Percentiles rank a stretch among this genome's conserved stretches.
These are phyloP conservation scores for Anolis apletophallus DNA, from an alignment of 2,797 vertebrate genomes.

Conservation along the genomic window DNA sequence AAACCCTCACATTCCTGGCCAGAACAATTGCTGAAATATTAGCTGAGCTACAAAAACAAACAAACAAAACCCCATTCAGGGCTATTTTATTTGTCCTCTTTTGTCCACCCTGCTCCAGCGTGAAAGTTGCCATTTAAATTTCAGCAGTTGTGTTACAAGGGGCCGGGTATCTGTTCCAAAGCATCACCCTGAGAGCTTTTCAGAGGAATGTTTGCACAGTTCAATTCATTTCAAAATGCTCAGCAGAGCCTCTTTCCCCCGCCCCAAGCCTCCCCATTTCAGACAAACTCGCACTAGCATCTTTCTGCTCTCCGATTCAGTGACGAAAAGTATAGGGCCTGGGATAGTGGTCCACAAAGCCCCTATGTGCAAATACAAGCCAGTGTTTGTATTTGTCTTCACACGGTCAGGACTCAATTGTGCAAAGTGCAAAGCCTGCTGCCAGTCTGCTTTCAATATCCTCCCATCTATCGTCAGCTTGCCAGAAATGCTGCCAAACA, in stretches of 20 bases:
- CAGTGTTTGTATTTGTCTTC: constrained; percentile 71
- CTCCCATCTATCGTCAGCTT: constrained; percentile 74
- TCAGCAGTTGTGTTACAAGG: constrained; percentile 70
- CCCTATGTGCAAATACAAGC: constrained; percentile 65
- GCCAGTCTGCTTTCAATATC: constrained; percentile 80
- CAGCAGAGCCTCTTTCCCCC: constrained; percentile 69
- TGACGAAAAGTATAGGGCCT: constrained; percentile 76
- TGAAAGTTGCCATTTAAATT: constrained; percentile 75
- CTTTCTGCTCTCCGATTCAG: constrained; percentile 64
- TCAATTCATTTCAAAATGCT: constrained; percentile 72
- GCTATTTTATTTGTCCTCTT: constrained; percentile 74
- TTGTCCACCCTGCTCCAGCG: constrained; percentile 73
- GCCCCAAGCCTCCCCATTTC: constrained; percentile 36
- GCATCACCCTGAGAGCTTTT: constrained; percentile 63
- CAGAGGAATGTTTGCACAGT: constrained; percentile 70
- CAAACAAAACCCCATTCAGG: constrained; percentile 71
- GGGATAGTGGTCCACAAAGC: constrained; percentile 68
- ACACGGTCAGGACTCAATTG: constrained; percentile 71
- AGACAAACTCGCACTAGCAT: constrained; percentile 12
- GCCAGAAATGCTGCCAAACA: constrained; percentile 72
- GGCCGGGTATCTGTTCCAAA: constrained; percentile 69
- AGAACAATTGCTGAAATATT: constrained; percentile 73
- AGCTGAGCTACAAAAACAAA: constrained; percentile 77
- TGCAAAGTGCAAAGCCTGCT: constrained; percentile 74
- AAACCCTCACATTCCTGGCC: constrained; percentile 60